phyloP scores from a whole-genome alignment of 2,797 vertebrate species.

The Alosa sapidissima region DNA sequence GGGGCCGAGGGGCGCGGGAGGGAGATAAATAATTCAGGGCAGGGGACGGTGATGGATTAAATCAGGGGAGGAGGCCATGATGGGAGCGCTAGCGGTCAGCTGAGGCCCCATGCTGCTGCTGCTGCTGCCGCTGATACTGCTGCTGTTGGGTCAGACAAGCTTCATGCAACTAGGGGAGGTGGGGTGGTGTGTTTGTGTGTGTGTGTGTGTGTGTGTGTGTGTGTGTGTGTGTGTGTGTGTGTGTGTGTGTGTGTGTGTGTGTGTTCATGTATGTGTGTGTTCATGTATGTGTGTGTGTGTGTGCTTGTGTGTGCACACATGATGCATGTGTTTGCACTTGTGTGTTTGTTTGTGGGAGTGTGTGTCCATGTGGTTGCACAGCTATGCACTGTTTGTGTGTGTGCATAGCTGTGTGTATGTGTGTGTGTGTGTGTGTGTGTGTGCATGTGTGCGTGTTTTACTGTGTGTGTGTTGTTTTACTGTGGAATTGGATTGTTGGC shows the following conservation, averaged over 20 bases:
- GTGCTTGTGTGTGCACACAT: too few relatives aligned
- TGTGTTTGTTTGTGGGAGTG: background rate
- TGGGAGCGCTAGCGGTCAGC: constrained; percentile 53
- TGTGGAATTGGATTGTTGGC: constrained; percentile 13
- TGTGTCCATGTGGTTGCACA: background rate
- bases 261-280: background rate
- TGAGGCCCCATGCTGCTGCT: constrained; percentile 46
- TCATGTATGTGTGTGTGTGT: background rate
- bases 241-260: background rate
- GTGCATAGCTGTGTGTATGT: background rate
- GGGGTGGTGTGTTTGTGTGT: too few relatives aligned
- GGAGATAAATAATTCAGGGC: constrained; percentile 59
- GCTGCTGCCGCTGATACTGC: background rate
- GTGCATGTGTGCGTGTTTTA: background rate
- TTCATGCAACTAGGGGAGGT: too few relatives aligned
- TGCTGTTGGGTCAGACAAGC: background rate
- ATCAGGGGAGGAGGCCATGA: constrained; percentile 57
- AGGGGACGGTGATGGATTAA: constrained; percentile 63
- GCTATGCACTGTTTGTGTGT: background rate
- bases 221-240: background rate
- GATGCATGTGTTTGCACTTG: too few relatives aligned
- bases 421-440: background rate
- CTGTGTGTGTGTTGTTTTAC: background rate
- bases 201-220: background rate
- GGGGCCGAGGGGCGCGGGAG: background rate